A percentile compares a stretch with the other conserved stretches of the same genome.
These are phyloP conservation scores for Cheilosia variabilis DNA, from an alignment of 2,888 invertebrate species.

Conservation along the genomic window DNA sequence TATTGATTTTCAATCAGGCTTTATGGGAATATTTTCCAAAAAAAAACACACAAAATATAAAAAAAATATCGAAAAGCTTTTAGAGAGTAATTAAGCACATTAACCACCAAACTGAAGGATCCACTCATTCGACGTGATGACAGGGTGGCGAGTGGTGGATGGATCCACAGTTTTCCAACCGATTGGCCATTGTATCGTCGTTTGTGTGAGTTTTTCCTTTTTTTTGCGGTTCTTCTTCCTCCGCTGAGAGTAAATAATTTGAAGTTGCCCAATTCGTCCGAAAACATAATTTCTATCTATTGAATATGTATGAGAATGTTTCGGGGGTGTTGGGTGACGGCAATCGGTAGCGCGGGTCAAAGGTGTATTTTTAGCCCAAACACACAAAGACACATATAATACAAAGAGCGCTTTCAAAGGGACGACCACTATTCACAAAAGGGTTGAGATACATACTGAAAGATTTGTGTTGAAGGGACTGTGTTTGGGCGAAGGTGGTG, in stretches of 20 bases:
- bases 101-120: conserved; percentile 39
- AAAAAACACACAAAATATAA: background rate
- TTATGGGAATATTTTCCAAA: background rate
- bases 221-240: background rate
- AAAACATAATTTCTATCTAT: conserved; percentile 54
- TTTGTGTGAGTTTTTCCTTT: background rate
- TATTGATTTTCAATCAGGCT: conserved; percentile 61
- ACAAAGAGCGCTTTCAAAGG: background rate
- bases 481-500: background rate
- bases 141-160: conserved; percentile 23
- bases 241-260: conserved; percentile 29
- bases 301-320: conserved; percentile 34
- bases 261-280: conserved; percentile 56
- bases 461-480: background rate
- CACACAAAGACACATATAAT: background rate
- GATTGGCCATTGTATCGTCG: conserved; percentile 49
- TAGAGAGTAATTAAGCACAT: conserved; percentile 58
- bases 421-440: background rate
- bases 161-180: conserved; percentile 54
- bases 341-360: background rate
- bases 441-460: background rate
- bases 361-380: conserved; percentile 22
- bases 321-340: background rate
- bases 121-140: conserved; percentile 56
- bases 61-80: conserved; percentile 42